Evolutionary conservation across 2,888 invertebrate genomes (phyloP).

Genomic region (Acleris laterana): DNA sequence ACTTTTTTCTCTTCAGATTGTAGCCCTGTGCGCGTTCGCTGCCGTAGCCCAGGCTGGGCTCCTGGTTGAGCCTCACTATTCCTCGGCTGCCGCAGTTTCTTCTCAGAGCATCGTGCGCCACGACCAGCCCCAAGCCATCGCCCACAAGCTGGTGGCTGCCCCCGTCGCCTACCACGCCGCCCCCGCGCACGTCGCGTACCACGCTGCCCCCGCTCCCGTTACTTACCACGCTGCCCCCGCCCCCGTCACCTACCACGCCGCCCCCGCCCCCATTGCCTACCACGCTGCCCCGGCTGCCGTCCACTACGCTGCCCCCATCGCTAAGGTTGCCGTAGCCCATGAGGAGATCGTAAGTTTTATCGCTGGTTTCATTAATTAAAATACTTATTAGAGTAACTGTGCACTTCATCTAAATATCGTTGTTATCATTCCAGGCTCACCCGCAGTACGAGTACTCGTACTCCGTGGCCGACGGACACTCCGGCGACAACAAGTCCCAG

Average conservation of each 20-base stretch:
- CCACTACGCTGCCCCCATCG: conserved; percentile 46
- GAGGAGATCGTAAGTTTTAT: conserved; percentile 19
- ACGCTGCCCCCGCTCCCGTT: conserved; percentile 30
- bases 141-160: conserved; percentile 37
- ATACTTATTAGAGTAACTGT: not conserved
- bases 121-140: conserved; percentile 50
- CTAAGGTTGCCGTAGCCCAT: conserved; percentile 39
- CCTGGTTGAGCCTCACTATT: conserved; percentile 46
- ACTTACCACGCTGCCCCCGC: conserved; percentile 32
- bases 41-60: conserved; percentile 33
- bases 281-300: conserved; percentile 37
- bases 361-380: no score
- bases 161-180: no score
- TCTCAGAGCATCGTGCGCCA: conserved; percentile 46
- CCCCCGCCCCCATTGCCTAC: conserved; percentile 24
- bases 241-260: conserved; percentile 22
- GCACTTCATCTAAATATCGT: not conserved
- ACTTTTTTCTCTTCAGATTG: not conserved
- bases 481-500: conserved; percentile 72
- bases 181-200: conserved; percentile 18
- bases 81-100: conserved; percentile 43
- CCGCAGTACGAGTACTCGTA: conserved; percentile 71
- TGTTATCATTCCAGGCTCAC: conserved; percentile 52
- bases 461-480: conserved; percentile 67
- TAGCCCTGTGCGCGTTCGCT: conserved; percentile 1